phyloP scores from a whole-genome alignment of 2,797 vertebrate species.

The Mus minutoides region DNA sequence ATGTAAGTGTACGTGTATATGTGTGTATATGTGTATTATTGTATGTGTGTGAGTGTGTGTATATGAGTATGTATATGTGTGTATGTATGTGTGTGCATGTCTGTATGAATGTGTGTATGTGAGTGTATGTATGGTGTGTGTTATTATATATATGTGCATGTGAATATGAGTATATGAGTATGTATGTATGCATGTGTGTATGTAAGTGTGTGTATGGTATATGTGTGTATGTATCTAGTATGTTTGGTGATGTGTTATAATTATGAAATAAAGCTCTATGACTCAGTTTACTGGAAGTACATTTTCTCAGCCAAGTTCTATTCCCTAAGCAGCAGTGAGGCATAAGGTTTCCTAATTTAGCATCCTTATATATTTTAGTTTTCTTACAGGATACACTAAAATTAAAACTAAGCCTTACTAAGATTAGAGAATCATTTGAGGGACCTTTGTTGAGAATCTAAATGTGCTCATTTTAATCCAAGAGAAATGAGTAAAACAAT shows the following conservation, averaged over 20 bases:
- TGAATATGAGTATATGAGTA: neutral
- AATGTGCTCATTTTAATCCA: slow-evolving; percentile 40
- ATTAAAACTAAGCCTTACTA: slow-evolving; percentile 33
- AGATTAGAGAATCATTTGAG: neutral
- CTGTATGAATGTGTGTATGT: neutral
- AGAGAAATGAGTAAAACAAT: slow-evolving; percentile 21
- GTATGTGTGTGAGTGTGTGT: neutral
- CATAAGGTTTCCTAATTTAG: slow-evolving; percentile 33
- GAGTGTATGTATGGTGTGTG: neutral
- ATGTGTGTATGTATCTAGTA: neutral
- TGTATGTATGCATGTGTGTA: too few species aligned
- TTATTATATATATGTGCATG: neutral
- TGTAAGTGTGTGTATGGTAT: neutral
- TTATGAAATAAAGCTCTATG: slow-evolving; percentile 42
- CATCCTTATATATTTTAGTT: neutral
- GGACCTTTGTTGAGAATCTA: slow-evolving; percentile 33
- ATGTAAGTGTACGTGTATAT: neutral
- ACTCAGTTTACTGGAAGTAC: slow-evolving; percentile 33
- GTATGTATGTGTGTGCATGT: neutral
- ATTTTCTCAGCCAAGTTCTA: slow-evolving; percentile 54
- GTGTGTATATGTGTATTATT: neutral
- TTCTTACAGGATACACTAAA: slow-evolving; percentile 22
- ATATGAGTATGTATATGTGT: neutral
- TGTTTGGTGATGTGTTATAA: slow-evolving; percentile 40
- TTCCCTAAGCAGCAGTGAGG: slow-evolving; percentile 3